Conservation (phyloP, 2,797 vertebrate species). For the Parambassis ranga region DNA sequence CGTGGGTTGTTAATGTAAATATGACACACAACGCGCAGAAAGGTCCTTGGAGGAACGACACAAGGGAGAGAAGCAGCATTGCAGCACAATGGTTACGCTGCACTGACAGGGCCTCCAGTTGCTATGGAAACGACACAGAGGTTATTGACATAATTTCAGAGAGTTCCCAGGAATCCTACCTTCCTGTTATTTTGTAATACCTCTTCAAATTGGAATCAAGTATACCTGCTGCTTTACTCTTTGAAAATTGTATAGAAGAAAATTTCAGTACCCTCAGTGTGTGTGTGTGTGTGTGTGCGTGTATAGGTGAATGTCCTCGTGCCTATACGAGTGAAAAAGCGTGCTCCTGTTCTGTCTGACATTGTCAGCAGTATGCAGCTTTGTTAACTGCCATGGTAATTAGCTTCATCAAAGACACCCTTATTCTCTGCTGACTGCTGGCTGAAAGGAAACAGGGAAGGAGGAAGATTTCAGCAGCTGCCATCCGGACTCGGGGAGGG, state of each 20-base stretch:
- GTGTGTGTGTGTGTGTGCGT: no score
- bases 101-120: conserved; percentile 44
- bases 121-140: conserved; percentile 55
- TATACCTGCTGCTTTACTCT: not conserved
- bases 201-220: not conserved
- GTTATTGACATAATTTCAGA: conserved; percentile 56
- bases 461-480: conserved; percentile 19
- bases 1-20: conserved; percentile 48
- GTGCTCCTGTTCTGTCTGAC: conserved; percentile 18
- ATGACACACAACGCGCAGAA: conserved; percentile 47
- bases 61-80: conserved; percentile 16
- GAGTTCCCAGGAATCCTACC: conserved; percentile 36
- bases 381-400: conserved; percentile 75
- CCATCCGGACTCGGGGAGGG: conserved; percentile 32
- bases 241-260: not conserved
- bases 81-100: conserved; percentile 30
- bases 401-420: conserved; percentile 65
- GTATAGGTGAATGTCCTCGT: not conserved
- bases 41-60: conserved; percentile 33
- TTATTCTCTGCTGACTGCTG: conserved; percentile 63
- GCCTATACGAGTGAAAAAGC: not conserved
- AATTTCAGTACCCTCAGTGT: not conserved
- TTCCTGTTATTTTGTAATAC: conserved; percentile 9
- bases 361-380: conserved; percentile 59
- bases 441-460: conserved; percentile 9